Percentiles rank a stretch among this genome's conserved stretches.
These are phyloP conservation scores for Sebastes schlegelii DNA, from an alignment of 2,113 vertebrate species.

Conservation along the genomic window DNA sequence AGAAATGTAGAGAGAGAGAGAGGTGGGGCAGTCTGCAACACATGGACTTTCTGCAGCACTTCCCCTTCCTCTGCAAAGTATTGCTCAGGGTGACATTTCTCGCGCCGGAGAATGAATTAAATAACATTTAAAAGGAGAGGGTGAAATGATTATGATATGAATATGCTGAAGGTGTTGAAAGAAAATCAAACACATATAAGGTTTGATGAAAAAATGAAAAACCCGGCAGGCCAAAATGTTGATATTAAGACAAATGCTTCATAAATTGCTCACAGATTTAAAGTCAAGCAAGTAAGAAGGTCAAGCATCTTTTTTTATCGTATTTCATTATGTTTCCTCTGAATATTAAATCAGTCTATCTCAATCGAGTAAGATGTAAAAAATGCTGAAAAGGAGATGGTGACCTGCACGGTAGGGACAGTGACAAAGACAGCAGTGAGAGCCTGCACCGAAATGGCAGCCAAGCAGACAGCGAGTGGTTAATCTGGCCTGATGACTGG, in stretches of 20 bases:
- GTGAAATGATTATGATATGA: constrained; percentile 49
- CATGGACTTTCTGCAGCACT: constrained; percentile 63
- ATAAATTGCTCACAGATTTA: constrained; percentile 19
- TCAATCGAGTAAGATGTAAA: constrained; percentile 37
- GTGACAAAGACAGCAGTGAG: constrained; percentile 57
- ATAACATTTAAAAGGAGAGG: constrained; percentile 58
- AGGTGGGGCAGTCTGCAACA: constrained; percentile 52
- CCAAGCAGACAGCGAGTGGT: constrained; percentile 74
- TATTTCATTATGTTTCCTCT: constrained; percentile 20
- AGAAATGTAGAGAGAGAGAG: constrained; percentile 60
- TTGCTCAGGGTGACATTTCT: constrained; percentile 55
- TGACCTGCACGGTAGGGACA: constrained; percentile 56
- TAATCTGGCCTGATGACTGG: constrained; percentile 81
- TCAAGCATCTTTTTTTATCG: constrained; percentile 2
- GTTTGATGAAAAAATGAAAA: not conserved
- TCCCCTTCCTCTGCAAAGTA: constrained; percentile 57
- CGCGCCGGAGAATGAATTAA: constrained; percentile 37
- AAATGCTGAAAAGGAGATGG: constrained; percentile 53
- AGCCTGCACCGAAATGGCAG: constrained; percentile 68
- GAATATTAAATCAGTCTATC: constrained; percentile 37
- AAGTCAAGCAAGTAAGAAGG: not conserved
- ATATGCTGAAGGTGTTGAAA: constrained; percentile 37
- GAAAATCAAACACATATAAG: constrained; percentile 27
- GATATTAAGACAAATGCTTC: constrained; percentile 21
- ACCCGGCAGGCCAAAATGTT: constrained; percentile 20